These are phyloP conservation scores for Drosophila helvetica DNA, from an alignment of 2,888 invertebrate species.

Conservation along the genomic window DNA sequence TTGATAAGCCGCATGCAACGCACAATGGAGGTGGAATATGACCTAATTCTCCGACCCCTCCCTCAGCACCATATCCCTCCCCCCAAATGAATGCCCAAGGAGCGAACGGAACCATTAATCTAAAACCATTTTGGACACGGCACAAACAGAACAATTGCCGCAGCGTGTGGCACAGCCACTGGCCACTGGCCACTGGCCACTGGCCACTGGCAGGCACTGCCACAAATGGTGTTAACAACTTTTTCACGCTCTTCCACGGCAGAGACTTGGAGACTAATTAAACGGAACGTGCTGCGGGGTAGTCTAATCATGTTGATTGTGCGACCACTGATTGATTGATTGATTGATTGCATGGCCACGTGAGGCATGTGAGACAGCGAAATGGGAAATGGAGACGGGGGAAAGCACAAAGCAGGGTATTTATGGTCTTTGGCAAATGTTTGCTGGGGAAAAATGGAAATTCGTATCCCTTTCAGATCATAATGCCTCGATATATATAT, in stretches of 20 bases:
- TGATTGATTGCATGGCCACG: constrained; percentile 45
- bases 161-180: constrained; percentile 17
- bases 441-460: not conserved
- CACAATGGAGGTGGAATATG: constrained; percentile 26
- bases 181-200: too few species aligned
- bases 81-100: not conserved
- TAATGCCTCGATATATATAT: not conserved
- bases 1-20: constrained; percentile 52
- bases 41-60: constrained; percentile 40
- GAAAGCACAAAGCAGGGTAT: not conserved
- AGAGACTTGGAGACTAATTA: constrained; percentile 65
- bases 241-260: constrained; percentile 54
- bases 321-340: constrained; percentile 73
- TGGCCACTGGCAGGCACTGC: not conserved
- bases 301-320: constrained; percentile 80
- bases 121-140: constrained; percentile 48
- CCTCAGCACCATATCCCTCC: constrained; percentile 4
- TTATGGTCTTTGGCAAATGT: not conserved
- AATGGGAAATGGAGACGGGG: not conserved
- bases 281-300: constrained; percentile 64
- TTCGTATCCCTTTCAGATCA: too few species aligned
- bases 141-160: constrained; percentile 51
- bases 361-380: constrained; percentile 16
- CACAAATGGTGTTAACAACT: constrained; percentile 57
- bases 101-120: constrained; percentile 54